Base-by-base conservation (phyloP, 1,140 invertebrate species). In the Aphelenchoides besseyi region DNA sequence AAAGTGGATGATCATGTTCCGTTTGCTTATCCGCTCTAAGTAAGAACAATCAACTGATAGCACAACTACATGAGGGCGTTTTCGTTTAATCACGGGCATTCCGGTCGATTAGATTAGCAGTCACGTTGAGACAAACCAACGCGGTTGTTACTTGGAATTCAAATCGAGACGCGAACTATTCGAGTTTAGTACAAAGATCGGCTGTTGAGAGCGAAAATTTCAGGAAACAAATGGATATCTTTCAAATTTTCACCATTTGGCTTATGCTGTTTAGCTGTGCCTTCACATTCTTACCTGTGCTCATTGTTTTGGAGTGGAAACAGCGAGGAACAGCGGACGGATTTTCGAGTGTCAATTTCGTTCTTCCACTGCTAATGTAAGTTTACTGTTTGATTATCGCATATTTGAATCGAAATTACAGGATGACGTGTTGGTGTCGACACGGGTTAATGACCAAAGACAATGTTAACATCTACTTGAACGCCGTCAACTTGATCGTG, bases 221-320 rank as follows among this genome's bases (percentile, higher is more conserved):
- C n/a, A n/a, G n/a, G n/a, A n/a, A n/a, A n/a, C n/a, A 61, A 67
- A 82, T 80, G 79, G 73, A 70, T 64, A 48, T 75, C 16, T 74
- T 83, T 26, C 37, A 53, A 62, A 41, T 84, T 18, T 83, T 77
- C 70, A 79, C 81, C 1, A 57, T 75, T 26, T 84, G 82, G 82
- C 68, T 83, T 3, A 76, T 76, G 0, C 23, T 81, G n/a, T 83
- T 83, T 62, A 81, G 79, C 12, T 76, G 84, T 18, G 68, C 57
- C n/a, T 83, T 83, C 57, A 82, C 82, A n/a, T 83, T 83, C 48
- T 54, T 83, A 30, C 82, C 82, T 2, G 68, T 83, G 81, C 71
- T 78, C 67, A 55, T 80, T 16, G 66, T 81, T 33, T 37, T 74
- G 57, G 73, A 69, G 61, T 83, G 82, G 82, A 55, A 68, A 18